Conservation (phyloP, 2,113 vertebrate genomes). For the Albula goreensis region DNA sequence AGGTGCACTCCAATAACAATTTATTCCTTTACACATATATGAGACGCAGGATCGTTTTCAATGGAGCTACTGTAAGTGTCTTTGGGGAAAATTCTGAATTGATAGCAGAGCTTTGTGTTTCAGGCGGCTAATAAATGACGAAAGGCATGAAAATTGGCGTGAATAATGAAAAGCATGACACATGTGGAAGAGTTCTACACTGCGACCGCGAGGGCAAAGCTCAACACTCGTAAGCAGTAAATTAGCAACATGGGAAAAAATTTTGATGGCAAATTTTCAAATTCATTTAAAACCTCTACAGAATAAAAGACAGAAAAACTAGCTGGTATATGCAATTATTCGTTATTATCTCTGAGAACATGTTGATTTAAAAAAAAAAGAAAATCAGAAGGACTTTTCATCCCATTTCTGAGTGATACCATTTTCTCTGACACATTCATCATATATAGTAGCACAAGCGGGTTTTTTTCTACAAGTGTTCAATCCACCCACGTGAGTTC, state of each 20-base stretch:
- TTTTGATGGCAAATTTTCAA: not conserved
- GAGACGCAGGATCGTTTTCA: not conserved
- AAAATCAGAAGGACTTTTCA: not conserved
- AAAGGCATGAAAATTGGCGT: conserved; percentile 17
- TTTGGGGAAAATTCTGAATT: not conserved
- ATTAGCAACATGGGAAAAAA: conserved; percentile 22
- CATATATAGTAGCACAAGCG: not conserved
- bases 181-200: conserved; percentile 26
- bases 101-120: not conserved
- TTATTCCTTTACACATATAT: not conserved
- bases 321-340: not conserved
- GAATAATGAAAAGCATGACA: conserved; percentile 20
- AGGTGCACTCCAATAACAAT: not conserved
- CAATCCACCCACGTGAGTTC: not conserved
- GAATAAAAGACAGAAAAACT: not conserved
- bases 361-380: not conserved
- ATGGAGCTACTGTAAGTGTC: not conserved
- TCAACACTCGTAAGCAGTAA: conserved; percentile 13
- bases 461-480: not conserved
- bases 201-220: not conserved
- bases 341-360: not conserved
- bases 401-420: not conserved
- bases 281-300: not conserved
- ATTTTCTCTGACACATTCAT: not conserved
- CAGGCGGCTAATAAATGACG: conserved; percentile 20